Conservation (phyloP, 2,113 vertebrate species). For the Chlorodrepanis virens region DNA sequence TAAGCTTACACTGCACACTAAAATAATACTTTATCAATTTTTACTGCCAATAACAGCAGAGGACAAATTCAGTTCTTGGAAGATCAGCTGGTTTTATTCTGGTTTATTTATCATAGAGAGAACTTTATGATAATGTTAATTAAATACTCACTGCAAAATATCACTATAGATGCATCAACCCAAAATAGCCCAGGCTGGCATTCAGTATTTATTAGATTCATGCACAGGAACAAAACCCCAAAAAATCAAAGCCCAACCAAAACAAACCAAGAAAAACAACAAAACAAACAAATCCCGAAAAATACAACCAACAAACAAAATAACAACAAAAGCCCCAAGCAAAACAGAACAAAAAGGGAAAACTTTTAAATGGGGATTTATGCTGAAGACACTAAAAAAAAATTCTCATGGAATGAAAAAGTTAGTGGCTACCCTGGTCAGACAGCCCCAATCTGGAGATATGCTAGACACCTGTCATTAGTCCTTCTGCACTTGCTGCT, state of each 20-base stretch:
- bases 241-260: neutral
- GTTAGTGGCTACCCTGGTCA: neutral
- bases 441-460: neutral
- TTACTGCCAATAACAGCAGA: neutral
- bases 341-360: neutral
- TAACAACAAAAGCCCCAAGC: neutral
- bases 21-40: neutral
- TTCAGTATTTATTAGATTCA: conserved; percentile 16
- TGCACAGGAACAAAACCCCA: neutral
- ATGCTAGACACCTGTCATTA: neutral
- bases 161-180: neutral
- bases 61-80: neutral
- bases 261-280: neutral
- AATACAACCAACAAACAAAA: rapidly evolving
- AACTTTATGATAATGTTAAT: neutral
- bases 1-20: neutral
- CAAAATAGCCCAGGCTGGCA: neutral
- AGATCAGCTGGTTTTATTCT: neutral
- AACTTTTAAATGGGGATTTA: neutral
- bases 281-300: neutral
- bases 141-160: neutral
- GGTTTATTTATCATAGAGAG: neutral
- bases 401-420: neutral
- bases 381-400: neutral
- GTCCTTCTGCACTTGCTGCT: neutral